Percentiles rank a stretch among this genome's conserved stretches.
phyloP scores from a whole-genome alignment of 2,113 vertebrate species.

The Morone saxatilis region DNA sequence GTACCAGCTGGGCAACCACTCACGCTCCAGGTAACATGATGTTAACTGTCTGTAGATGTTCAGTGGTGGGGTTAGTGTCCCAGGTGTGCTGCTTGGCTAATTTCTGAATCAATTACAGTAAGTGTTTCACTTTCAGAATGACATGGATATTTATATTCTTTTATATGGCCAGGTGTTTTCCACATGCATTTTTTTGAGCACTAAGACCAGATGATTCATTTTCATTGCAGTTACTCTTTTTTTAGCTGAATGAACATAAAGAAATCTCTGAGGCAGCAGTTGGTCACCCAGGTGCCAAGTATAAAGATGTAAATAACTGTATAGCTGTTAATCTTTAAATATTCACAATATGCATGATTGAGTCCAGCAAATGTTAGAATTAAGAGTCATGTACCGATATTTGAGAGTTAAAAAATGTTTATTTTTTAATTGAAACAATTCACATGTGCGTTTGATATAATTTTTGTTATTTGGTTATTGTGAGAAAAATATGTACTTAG shows the following conservation, averaged over 20 bases:
- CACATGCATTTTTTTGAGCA: background rate
- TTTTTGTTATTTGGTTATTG: background rate
- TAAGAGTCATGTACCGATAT: background rate
- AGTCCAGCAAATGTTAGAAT: background rate
- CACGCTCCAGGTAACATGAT: constrained; percentile 91
- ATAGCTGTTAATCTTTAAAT: constrained; percentile 25
- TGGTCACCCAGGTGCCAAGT: background rate
- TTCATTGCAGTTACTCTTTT: constrained; percentile 34
- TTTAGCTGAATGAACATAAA: constrained; percentile 23
- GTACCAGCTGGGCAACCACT: constrained; percentile 97
- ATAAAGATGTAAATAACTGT: constrained; percentile 27
- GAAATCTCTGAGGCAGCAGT: constrained; percentile 19
- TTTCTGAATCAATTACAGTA: background rate
- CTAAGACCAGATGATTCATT: constrained; percentile 9
- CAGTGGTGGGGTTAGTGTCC: background rate
- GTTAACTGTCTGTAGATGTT: background rate
- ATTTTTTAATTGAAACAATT: background rate
- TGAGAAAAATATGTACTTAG: background rate
- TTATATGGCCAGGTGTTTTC: constrained; percentile 14
- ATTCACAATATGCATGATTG: background rate
- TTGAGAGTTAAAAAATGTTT: background rate
- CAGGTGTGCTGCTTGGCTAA: background rate
- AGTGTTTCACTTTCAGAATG: constrained; percentile 13
- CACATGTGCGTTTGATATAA: too few species aligned
- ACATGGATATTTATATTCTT: background rate